Percentiles rank a stretch among this genome's conserved stretches.
These are phyloP conservation scores for Schrankia costaestrigalis DNA, from an alignment of 2,888 invertebrate species.

Conservation along the genomic window DNA sequence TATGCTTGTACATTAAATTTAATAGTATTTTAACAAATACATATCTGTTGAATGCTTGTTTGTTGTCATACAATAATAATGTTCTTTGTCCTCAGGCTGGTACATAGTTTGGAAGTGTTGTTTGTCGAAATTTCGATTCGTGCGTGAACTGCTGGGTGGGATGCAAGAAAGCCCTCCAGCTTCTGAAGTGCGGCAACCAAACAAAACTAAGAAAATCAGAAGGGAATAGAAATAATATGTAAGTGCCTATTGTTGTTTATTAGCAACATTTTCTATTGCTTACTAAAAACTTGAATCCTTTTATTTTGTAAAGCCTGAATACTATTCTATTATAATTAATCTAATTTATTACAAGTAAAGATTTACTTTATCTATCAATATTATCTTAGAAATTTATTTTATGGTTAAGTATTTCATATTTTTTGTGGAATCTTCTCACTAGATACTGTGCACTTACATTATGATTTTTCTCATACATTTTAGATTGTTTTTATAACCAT, in stretches of 20 bases:
- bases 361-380: no score
- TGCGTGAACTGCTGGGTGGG: constrained; percentile 91
- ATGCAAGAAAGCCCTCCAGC: constrained; percentile 84
- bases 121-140: constrained; percentile 92
- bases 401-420: no score
- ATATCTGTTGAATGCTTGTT: neutral
- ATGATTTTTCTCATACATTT: no score
- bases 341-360: no score
- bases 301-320: no score
- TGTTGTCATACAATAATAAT: constrained; percentile 3
- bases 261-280: neutral
- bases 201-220: constrained; percentile 57
- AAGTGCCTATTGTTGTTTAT: constrained; percentile 5
- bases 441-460: no score
- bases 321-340: no score
- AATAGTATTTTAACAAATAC: no score
- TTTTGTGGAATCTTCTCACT: no score
- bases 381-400: no score
- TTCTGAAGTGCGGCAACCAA: constrained; percentile 81
- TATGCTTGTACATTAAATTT: constrained; percentile 34
- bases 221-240: constrained; percentile 49
- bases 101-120: constrained; percentile 95
- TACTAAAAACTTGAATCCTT: no score
- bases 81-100: constrained; percentile 87
- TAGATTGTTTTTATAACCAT: no score